Evolutionary conservation across 2,113 vertebrate species (phyloP).

Genomic region (Malurus melanocephalus): DNA sequence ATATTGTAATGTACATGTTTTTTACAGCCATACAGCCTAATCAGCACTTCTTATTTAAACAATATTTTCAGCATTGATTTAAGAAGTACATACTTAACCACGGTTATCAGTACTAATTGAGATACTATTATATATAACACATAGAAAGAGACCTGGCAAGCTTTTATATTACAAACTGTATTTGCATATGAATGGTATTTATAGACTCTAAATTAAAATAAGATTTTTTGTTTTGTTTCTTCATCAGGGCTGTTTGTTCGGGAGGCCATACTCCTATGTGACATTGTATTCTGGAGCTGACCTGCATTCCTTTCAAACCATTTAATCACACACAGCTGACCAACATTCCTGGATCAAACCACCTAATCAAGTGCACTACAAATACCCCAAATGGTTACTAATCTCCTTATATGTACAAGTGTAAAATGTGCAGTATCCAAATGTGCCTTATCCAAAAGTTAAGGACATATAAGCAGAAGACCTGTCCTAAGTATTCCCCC

Average conservation of each 20-base stretch:
- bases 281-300: slow-evolving; percentile 43
- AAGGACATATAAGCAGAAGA: background rate
- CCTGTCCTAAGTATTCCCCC: background rate
- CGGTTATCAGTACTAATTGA: background rate
- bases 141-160: background rate
- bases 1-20: background rate
- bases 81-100: background rate
- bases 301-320: slow-evolving; percentile 63
- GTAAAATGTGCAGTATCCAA: slow-evolving; percentile 33
- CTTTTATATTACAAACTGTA: background rate
- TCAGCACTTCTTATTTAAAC: slow-evolving; percentile 5
- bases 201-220: slow-evolving; percentile 29
- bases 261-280: background rate
- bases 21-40: background rate
- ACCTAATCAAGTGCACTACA: slow-evolving; percentile 58
- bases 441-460: background rate
- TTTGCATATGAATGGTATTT: slow-evolving; percentile 26
- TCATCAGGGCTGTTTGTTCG: background rate
- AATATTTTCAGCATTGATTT: background rate
- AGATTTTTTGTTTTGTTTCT: background rate
- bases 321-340: slow-evolving; percentile 69
- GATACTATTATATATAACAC: background rate
- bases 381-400: slow-evolving; percentile 61
- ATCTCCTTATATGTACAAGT: slow-evolving; percentile 51
- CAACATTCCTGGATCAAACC: slow-evolving; percentile 62